These are phyloP conservation scores for Netelia inedita DNA, from an alignment of 2,888 invertebrate genomes.

Conservation along the genomic window DNA sequence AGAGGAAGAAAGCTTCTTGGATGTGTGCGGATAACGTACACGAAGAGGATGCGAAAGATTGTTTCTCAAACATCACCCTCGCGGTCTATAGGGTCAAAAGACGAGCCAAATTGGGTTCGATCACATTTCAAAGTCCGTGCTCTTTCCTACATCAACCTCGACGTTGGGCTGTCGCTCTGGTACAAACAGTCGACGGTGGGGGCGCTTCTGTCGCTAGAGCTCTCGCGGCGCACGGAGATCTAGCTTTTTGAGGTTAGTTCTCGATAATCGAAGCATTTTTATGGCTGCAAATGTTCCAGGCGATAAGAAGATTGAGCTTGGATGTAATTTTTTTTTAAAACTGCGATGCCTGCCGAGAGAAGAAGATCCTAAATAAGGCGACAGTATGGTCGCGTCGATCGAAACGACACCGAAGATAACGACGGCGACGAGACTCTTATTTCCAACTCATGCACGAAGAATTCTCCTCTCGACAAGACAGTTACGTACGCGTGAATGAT, in stretches of 20 bases:
- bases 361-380: constrained; percentile 53
- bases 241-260: constrained; percentile 10
- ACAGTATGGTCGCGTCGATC: constrained; percentile 32
- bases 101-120: no score
- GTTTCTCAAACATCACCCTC: no score
- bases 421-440: constrained; percentile 31
- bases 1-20: constrained; percentile 17
- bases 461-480: constrained; percentile 10
- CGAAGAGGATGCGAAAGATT: no score
- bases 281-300: no score
- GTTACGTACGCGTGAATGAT: constrained; percentile 52
- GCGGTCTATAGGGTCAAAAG: no score
- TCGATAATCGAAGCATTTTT: constrained; percentile 5
- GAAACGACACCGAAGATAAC: constrained; percentile 8
- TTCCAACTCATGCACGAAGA: constrained; percentile 42
- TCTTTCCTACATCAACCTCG: no score
- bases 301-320: neutral
- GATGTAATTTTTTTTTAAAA: constrained; percentile 31
- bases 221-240: neutral
- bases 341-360: constrained; percentile 1
- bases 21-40: neutral
- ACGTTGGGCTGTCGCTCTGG: no score
- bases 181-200: no score
- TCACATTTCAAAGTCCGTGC: no score
- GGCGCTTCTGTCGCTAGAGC: no score